Percentiles rank a stretch among this genome's conserved stretches.
Evolutionary conservation across 64 coral and sea anemone species (phyloP).

Genomic region (Stichodactyla helianthus): DNA sequence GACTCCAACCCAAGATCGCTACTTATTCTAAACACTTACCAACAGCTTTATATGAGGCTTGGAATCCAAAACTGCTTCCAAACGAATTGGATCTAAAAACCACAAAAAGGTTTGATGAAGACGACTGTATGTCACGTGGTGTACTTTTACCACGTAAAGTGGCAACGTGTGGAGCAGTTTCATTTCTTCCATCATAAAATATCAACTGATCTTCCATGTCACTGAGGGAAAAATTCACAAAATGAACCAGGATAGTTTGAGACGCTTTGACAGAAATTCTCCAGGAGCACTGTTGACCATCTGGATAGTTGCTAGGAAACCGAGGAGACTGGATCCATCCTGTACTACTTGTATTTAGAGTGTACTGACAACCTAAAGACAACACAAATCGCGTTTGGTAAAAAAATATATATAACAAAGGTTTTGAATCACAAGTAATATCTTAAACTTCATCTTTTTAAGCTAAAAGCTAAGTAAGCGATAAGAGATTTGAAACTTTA

Average conservation of each 20-base stretch:
- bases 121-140: neutral
- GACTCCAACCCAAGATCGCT: no score
- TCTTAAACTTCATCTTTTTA: no score
- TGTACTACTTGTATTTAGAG: neutral
- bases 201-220: neutral
- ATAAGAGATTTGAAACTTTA: no score
- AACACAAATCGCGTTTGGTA: neutral
- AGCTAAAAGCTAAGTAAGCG: no score
- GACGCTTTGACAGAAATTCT: neutral
- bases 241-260: neutral
- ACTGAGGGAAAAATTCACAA: neutral
- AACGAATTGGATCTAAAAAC: neutral
- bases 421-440: no score
- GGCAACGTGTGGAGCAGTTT: neutral
- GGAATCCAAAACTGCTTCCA: neutral
- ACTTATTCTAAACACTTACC: neutral
- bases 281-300: constrained; percentile 33
- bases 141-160: neutral
- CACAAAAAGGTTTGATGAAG: neutral
- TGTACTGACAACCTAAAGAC: constrained; percentile 32
- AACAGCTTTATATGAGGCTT: neutral
- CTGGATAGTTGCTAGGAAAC: neutral
- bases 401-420: no score
- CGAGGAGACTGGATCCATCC: constrained; percentile 10
- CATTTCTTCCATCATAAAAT: neutral